These are phyloP conservation scores for Pipistrellus pygmaeus DNA, from an alignment of 2,797 vertebrate genomes.

Conservation along the genomic window DNA sequence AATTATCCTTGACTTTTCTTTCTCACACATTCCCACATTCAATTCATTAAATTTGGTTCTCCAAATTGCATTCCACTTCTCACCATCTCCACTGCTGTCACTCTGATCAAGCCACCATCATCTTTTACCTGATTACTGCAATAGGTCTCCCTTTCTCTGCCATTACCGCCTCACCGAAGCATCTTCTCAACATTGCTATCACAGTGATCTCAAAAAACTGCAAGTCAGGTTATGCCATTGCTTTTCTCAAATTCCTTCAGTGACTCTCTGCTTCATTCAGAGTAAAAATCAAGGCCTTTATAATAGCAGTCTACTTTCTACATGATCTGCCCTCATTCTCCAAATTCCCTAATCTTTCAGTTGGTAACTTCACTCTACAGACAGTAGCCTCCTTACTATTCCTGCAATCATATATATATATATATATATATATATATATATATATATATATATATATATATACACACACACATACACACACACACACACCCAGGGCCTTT, in stretches of 20 bases:
- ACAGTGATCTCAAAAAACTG: not conserved
- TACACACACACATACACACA: too few species aligned
- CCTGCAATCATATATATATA: not conserved
- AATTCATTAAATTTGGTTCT: not conserved
- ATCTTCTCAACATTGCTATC: not conserved
- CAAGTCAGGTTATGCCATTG: not conserved
- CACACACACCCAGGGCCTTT: not conserved
- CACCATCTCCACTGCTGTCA: not conserved
- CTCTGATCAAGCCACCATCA: not conserved
- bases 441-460: too few species aligned
- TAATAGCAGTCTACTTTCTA: not conserved
- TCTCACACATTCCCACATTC: not conserved
- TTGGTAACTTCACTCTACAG: not conserved
- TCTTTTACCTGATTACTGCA: not conserved
- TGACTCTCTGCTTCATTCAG: not conserved
- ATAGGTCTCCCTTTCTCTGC: not conserved
- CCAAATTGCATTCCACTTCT: not conserved
- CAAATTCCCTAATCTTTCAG: not conserved
- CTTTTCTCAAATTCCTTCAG: conserved; percentile 29
- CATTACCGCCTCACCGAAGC: not conserved
- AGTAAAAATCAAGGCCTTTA: not conserved
- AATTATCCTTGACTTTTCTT: conserved; percentile 6
- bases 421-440: too few species aligned
- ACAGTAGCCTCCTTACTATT: not conserved
- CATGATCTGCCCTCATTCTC: not conserved